Percentiles rank a stretch among this genome's conserved stretches.
Conservation (phyloP, 2,797 vertebrate species). For the Trachurus trachurus region DNA sequence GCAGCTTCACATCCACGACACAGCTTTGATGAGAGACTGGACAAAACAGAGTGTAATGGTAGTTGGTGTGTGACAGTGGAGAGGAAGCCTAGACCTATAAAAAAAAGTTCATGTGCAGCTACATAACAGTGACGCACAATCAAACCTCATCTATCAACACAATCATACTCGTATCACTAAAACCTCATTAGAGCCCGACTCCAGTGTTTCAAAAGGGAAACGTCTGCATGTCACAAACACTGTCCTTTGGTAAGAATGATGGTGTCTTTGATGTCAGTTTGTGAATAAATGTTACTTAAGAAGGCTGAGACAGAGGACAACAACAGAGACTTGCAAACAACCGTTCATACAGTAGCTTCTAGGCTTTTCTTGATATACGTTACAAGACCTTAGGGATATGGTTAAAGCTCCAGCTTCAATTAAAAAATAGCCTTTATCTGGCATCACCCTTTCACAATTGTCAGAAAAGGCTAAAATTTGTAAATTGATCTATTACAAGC, state of each 20-base stretch:
- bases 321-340: neutral
- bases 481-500: too few species aligned
- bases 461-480: too few species aligned
- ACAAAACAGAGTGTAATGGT: too few species aligned
- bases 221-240: neutral
- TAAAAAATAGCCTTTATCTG: too few species aligned
- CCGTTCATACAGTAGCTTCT: neutral
- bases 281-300: neutral
- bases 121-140: neutral
- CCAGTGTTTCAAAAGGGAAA: constrained; percentile 32
- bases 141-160: neutral
- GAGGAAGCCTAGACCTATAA: too few species aligned
- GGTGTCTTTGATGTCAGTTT: neutral
- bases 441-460: too few species aligned
- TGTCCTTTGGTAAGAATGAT: constrained; percentile 25
- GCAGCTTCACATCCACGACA: too few species aligned
- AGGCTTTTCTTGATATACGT: neutral
- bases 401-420: too few species aligned
- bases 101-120: too few species aligned
- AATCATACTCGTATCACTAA: neutral
- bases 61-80: too few species aligned
- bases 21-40: too few species aligned
- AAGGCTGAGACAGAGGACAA: neutral
- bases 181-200: constrained; percentile 12
- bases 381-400: neutral